A percentile compares a stretch with the other conserved stretches of the same genome.
Evolutionary conservation across 2,113 vertebrate species (phyloP).

Genomic region (Neogobius melanostomus): DNA sequence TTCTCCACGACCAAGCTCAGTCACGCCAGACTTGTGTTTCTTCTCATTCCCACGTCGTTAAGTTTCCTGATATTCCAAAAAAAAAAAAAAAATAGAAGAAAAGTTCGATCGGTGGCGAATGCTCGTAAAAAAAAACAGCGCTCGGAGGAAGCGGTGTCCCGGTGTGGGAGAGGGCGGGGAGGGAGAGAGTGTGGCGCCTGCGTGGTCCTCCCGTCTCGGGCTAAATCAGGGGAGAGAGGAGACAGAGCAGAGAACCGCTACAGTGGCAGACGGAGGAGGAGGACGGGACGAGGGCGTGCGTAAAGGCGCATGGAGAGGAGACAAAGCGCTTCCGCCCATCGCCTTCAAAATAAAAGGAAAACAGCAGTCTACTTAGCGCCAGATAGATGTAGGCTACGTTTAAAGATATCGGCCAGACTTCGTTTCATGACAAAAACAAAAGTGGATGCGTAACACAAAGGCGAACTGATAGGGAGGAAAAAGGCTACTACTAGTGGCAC

Average conservation of each 20-base stretch:
- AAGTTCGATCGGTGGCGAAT: background rate
- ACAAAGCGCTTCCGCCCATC: background rate
- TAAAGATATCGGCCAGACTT: too few species aligned
- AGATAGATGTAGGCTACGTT: too few species aligned
- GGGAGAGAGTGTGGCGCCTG: background rate
- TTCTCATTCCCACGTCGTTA: conserved; percentile 32
- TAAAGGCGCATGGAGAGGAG: background rate
- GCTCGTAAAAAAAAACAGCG: background rate
- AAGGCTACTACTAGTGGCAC: too few species aligned
- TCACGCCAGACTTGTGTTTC: conserved; percentile 30
- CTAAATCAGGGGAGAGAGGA: background rate
- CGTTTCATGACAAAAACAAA: too few species aligned
- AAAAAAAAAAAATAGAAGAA: background rate
- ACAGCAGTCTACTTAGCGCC: too few species aligned
- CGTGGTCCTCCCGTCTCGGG: background rate
- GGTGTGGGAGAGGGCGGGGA: background rate
- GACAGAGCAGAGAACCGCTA: background rate
- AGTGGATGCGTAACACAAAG: too few species aligned
- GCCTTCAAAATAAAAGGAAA: background rate
- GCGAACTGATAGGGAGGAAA: too few species aligned
- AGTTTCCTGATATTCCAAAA: background rate
- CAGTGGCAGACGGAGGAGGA: background rate
- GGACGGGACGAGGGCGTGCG: background rate
- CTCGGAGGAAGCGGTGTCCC: background rate
- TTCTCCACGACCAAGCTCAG: conserved; percentile 39